Percentiles rank a stretch among this genome's conserved stretches.
These are phyloP conservation scores for Strigamia transsilvanica DNA, from an alignment of 2,888 invertebrate genomes.

Conservation along the genomic window DNA sequence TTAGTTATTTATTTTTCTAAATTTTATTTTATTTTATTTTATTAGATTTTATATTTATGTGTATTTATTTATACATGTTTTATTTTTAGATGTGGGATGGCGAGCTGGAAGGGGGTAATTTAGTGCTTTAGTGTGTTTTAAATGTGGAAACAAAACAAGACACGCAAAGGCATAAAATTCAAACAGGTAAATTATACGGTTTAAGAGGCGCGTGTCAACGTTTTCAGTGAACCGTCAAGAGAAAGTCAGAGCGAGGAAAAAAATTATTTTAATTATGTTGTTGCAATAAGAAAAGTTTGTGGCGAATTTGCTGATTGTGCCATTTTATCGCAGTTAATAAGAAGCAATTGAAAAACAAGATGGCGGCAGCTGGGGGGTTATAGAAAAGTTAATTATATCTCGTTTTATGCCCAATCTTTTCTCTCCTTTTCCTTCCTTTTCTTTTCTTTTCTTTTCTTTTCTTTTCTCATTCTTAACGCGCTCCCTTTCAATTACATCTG, in stretches of 20 bases:
- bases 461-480: not conserved
- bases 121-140: conserved; percentile 17
- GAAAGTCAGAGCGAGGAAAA: not conserved
- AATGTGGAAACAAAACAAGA: conserved; percentile 5
- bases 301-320: conserved; percentile 10
- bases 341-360: conserved; percentile 15
- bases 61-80: too few species aligned
- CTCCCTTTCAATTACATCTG: conserved; percentile 26
- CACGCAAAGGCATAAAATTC: conserved; percentile 15
- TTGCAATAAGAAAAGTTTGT: conserved; percentile 2
- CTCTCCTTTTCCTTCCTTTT: not conserved
- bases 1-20: too few species aligned
- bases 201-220: conserved; percentile 16
- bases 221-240: not conserved
- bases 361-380: conserved; percentile 1
- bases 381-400: conserved; percentile 25
- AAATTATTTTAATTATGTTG: not conserved
- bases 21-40: too few species aligned
- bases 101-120: not conserved
- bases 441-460: not conserved
- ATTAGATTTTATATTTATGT: not conserved
- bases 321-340: not conserved
- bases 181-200: conserved; percentile 20
- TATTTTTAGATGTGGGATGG: not conserved
- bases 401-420: conserved; percentile 14